These are phyloP conservation scores for Melipona beecheii DNA, from an alignment of 2,888 invertebrate species.

Conservation along the genomic window DNA sequence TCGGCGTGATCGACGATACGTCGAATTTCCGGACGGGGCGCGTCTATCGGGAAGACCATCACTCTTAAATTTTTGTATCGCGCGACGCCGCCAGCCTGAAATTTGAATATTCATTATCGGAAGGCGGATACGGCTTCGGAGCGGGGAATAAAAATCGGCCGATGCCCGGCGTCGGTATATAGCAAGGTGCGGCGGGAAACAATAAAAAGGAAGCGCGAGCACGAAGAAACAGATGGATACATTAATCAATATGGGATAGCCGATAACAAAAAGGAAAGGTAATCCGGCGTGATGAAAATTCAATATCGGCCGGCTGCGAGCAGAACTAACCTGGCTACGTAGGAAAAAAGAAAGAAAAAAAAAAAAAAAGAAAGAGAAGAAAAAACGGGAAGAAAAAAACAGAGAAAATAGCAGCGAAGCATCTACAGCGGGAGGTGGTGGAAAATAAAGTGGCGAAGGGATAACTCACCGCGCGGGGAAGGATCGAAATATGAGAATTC, in stretches of 20 bases:
- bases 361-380: background rate
- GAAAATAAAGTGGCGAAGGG: slow-evolving; percentile 36
- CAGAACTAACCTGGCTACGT: slow-evolving; percentile 5
- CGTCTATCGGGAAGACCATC: slow-evolving; percentile 28
- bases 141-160: slow-evolving; percentile 10
- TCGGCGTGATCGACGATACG: slow-evolving; percentile 7
- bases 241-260: slow-evolving; percentile 54
- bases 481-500: background rate
- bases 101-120: slow-evolving; percentile 61
- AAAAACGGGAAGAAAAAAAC: background rate
- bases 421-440: background rate
- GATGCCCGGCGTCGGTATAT: background rate
- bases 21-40: background rate
- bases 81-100: slow-evolving; percentile 6
- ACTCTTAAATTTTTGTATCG: slow-evolving; percentile 39
- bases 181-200: slow-evolving; percentile 26
- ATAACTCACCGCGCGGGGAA: slow-evolving; percentile 1
- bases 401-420: background rate
- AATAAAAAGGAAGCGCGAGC: slow-evolving; percentile 43
- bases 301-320: slow-evolving; percentile 42
- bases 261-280: slow-evolving; percentile 35
- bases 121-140: background rate
- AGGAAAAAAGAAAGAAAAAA: background rate
- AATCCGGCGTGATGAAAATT: slow-evolving; percentile 57
- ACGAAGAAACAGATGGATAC: slow-evolving; percentile 55